phyloP scores from a whole-genome alignment of 2,113 vertebrate genomes.

The Setophaga petechia region DNA sequence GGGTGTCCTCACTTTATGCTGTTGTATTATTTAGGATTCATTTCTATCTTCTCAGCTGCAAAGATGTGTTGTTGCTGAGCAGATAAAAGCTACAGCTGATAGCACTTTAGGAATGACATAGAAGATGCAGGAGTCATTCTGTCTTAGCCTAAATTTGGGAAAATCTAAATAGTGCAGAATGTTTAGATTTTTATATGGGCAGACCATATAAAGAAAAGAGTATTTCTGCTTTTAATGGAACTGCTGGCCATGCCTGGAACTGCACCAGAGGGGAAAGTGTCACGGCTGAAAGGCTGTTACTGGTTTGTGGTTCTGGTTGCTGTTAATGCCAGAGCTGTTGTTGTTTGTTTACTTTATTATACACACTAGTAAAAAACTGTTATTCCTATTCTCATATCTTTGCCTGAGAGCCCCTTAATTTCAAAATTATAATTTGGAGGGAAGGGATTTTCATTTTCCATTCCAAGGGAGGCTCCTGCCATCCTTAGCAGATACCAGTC shows the following conservation, averaged over 20 bases:
- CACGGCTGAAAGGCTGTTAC: fast-evolving
- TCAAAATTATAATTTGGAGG: not conserved
- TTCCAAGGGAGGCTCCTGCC: not conserved
- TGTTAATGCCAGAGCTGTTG: not conserved
- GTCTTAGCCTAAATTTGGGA: not conserved
- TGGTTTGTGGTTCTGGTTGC: not conserved
- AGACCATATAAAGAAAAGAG: not conserved
- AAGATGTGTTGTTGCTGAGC: not conserved
- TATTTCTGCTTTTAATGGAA: not conserved
- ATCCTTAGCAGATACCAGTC: not conserved
- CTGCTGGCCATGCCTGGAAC: not conserved
- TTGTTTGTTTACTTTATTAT: not conserved
- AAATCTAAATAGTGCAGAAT: not conserved
- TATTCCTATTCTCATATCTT: not conserved
- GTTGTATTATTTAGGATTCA: not conserved
- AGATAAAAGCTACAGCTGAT: not conserved
- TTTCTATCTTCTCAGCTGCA: not conserved
- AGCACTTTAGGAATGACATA: not conserved
- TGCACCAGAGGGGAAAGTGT: not conserved
- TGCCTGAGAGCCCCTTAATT: not conserved
- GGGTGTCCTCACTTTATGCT: not conserved
- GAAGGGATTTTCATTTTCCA: not conserved
- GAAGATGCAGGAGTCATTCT: not conserved
- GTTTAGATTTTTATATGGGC: not conserved
- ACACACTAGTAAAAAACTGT: not conserved